Percentiles rank a stretch among this genome's conserved stretches.
phyloP scores from a whole-genome alignment of 2,888 invertebrate species.

The Campoplex nolae region DNA sequence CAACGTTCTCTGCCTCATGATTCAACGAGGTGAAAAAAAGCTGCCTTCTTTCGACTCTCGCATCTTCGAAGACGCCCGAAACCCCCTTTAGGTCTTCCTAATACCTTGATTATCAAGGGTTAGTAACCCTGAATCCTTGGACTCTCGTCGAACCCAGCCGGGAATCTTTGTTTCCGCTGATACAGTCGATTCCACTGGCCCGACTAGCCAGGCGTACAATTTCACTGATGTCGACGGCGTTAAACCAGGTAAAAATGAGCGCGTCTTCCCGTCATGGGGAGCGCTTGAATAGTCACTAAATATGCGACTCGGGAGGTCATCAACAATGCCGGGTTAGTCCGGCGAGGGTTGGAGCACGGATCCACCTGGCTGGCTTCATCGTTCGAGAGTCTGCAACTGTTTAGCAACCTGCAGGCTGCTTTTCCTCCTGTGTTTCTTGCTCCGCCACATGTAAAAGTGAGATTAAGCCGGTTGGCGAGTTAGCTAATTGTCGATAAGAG shows the following conservation, averaged over 20 bases:
- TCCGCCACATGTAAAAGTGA: slow-evolving; percentile 2
- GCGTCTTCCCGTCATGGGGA: neutral
- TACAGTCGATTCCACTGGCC: neutral
- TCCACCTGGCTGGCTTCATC: neutral
- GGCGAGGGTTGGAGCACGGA: neutral
- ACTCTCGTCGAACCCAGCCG: neutral
- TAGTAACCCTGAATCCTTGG: neutral
- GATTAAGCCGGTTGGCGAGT: neutral
- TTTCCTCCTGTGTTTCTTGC: slow-evolving; percentile 34
- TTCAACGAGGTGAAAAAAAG: neutral
- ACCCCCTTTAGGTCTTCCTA: slow-evolving; percentile 3
- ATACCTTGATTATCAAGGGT: neutral
- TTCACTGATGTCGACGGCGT: too few species aligned
- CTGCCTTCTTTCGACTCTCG: neutral
- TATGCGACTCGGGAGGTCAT: neutral
- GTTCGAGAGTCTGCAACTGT: neutral
- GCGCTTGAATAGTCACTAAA: neutral
- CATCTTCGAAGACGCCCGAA: neutral
- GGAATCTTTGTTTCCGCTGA: neutral
- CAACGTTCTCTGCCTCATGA: slow-evolving; percentile 1
- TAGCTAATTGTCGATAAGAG: neutral
- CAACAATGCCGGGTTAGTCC: neutral
- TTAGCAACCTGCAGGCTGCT: slow-evolving; percentile 18
- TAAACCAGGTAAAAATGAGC: neutral
- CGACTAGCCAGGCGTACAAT: neutral